Percentiles rank a stretch among this genome's conserved stretches.
These are phyloP conservation scores for Macrostomum lignano DNA, from an alignment of 1,140 invertebrate genomes.

Conservation along the genomic window DNA sequence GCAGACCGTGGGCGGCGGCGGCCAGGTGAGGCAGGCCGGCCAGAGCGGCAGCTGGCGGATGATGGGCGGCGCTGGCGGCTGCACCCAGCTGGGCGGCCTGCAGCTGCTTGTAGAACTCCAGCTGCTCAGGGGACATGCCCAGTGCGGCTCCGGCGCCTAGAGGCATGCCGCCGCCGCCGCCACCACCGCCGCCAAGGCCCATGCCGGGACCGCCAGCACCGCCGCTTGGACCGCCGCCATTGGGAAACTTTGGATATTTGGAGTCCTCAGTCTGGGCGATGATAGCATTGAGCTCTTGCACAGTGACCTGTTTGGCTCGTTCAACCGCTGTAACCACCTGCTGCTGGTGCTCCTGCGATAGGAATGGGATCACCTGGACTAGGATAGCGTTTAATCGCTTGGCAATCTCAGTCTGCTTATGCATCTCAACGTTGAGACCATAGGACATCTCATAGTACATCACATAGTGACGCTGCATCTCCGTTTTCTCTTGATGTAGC, in stretches of 20 bases:
- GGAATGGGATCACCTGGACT: constrained; percentile 72
- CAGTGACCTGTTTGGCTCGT: constrained; percentile 88
- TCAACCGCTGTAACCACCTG: constrained; percentile 86
- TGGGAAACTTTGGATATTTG: constrained; percentile 2
- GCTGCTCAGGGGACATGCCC: too few relatives aligned
- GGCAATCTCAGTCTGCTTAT: constrained; percentile 95
- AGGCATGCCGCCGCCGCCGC: too few relatives aligned
- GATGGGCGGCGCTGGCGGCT: too few relatives aligned
- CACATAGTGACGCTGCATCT: constrained; percentile 84
- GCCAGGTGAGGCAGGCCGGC: too few relatives aligned
- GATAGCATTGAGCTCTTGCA: constrained; percentile 61
- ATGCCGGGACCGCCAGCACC: too few relatives aligned
- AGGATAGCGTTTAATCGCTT: constrained; percentile 86
- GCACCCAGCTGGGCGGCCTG: too few relatives aligned
- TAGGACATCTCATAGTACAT: constrained; percentile 99
- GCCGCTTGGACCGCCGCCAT: too few relatives aligned
- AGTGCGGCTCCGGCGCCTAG: too few relatives aligned
- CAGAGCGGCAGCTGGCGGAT: too few relatives aligned
- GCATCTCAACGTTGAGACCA: constrained; percentile 94
- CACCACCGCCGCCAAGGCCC: too few relatives aligned
- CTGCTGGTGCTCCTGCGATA: constrained; percentile 88
- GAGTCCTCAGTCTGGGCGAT: constrained; percentile 9
- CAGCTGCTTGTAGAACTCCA: too few relatives aligned
- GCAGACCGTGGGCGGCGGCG: too few relatives aligned
- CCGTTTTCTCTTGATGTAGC: constrained; percentile 72